These are phyloP conservation scores for Copidosoma aretas DNA, from an alignment of 2,888 invertebrate genomes.

Conservation along the genomic window DNA sequence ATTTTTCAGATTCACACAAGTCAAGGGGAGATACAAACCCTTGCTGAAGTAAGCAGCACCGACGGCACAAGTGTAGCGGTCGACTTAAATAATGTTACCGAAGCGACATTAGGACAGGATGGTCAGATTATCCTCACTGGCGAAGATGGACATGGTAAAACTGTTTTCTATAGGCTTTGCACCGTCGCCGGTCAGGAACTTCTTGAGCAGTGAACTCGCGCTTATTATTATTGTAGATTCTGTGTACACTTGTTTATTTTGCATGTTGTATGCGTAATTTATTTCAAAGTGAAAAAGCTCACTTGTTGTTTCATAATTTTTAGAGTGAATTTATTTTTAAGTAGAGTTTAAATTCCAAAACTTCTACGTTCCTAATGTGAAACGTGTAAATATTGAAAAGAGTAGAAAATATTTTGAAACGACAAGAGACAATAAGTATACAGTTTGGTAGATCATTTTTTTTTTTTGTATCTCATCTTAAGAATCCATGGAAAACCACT, in stretches of 20 bases:
- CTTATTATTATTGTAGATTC: constrained; percentile 49
- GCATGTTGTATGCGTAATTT: constrained; percentile 41
- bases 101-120: constrained; percentile 88
- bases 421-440: neutral
- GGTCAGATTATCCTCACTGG: constrained; percentile 95
- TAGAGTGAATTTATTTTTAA: constrained; percentile 43
- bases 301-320: constrained; percentile 37
- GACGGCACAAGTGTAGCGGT: constrained; percentile 77
- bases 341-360: constrained; percentile 48
- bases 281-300: constrained; percentile 33
- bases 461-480: constrained; percentile 43
- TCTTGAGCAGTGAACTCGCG: constrained; percentile 59
- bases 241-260: constrained; percentile 43
- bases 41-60: constrained; percentile 75
- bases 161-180: constrained; percentile 64
- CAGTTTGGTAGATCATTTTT: constrained; percentile 25
- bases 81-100: constrained; percentile 87
- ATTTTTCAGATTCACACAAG: constrained; percentile 63
- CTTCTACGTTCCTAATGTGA: constrained; percentile 40
- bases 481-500: constrained; percentile 50
- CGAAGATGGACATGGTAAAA: constrained; percentile 89
- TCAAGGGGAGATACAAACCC: constrained; percentile 71
- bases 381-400: constrained; percentile 33
- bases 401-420: constrained; percentile 21
- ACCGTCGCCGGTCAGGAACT: constrained; percentile 62